Conservation (phyloP, 2,113 vertebrate genomes). For the Chloropsis hardwickii region DNA sequence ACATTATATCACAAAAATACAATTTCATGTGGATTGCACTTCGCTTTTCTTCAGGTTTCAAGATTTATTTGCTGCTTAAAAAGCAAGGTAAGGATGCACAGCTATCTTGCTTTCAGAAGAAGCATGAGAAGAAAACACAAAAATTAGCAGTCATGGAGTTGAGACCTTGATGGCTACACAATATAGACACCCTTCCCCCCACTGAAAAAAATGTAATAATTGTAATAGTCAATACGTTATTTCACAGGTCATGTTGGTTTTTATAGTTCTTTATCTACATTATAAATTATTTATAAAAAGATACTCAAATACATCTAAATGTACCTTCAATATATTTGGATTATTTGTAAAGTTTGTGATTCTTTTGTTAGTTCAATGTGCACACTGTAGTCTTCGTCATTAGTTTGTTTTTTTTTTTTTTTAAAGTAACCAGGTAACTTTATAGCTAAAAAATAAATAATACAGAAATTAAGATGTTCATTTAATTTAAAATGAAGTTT, state of each 20-base stretch:
- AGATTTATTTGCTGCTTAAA: not conserved
- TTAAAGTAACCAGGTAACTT: not conserved
- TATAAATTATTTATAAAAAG: not conserved
- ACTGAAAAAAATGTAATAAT: accelerated
- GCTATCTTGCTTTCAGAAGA: not conserved
- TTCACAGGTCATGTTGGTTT: not conserved
- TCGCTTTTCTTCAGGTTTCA: not conserved
- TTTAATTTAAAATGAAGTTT: not conserved
- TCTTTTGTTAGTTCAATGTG: not conserved
- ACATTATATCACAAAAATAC: not conserved
- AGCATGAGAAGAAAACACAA: not conserved
- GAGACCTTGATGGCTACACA: not conserved
- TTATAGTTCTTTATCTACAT: not conserved
- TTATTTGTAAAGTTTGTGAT: not conserved
- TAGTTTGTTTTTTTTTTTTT: too few relatives aligned
- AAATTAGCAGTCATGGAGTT: not conserved
- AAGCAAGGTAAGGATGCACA: not conserved
- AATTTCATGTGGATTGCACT: not conserved
- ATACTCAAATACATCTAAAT: not conserved
- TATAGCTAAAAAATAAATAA: not conserved
- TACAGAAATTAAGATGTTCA: not conserved
- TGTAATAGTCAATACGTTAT: not conserved
- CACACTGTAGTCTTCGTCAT: not conserved
- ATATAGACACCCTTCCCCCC: not conserved
- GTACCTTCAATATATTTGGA: not conserved